These are phyloP conservation scores for Heliocidaris tuberculata DNA, from an alignment of 35 echinoderm and acorn worm species.

Conservation along the genomic window DNA sequence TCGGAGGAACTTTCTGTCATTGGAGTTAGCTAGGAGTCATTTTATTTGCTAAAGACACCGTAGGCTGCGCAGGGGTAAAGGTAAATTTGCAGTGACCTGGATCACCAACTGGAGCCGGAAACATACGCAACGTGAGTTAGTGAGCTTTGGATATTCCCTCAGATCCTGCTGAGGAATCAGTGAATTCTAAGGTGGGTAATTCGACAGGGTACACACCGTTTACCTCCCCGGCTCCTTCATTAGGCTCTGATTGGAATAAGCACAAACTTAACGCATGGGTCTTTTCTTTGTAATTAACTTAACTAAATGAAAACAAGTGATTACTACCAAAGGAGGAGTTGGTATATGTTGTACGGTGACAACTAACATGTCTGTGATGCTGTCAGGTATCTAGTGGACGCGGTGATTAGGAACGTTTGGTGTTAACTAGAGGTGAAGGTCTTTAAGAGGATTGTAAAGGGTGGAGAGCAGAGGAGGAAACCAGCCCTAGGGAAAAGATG, in stretches of 20 bases:
- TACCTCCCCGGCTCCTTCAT: neutral
- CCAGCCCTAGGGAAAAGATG: neutral
- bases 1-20: neutral
- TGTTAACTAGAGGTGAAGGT: neutral
- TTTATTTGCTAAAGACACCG: neutral
- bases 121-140: slow-evolving; percentile 31
- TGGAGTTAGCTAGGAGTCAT: neutral
- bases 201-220: neutral
- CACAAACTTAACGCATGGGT: neutral
- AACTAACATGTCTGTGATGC: neutral
- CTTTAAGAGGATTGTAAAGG: neutral
- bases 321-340: neutral
- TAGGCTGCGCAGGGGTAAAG: neutral
- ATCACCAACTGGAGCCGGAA: slow-evolving; percentile 14
- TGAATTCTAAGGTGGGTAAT: neutral
- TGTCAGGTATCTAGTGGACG: neutral
- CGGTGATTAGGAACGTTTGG: neutral
- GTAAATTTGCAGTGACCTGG: neutral
- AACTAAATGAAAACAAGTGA: neutral
- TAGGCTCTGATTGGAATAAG: neutral
- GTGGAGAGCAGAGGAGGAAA: slow-evolving; percentile 6
- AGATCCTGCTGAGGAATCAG: neutral
- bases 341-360: neutral
- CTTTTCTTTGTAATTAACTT: neutral
- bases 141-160: neutral